phyloP scores from a whole-genome alignment of 2,888 invertebrate genomes.

The Marasmarcha lunaedactyla region DNA sequence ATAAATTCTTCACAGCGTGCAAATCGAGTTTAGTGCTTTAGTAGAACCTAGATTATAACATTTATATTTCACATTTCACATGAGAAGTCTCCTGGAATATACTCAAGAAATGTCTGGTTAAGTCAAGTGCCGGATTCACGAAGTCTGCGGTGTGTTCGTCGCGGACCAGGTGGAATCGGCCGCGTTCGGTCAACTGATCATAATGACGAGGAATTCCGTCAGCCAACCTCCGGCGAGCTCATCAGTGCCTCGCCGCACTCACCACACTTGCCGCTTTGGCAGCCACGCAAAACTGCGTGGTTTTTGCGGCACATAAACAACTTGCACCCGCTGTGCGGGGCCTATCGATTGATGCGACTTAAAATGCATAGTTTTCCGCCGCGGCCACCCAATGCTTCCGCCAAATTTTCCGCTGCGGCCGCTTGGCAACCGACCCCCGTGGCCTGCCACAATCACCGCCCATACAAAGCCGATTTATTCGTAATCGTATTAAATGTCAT shows the following conservation, averaged over 20 bases:
- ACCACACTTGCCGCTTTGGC: conserved; percentile 39
- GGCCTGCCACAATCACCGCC: conserved; percentile 34
- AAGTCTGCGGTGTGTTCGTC: conserved; percentile 45
- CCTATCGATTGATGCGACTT: conserved; percentile 62
- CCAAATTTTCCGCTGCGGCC: conserved; percentile 56
- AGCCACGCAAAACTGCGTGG: conserved; percentile 56
- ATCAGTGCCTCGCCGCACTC: conserved; percentile 46
- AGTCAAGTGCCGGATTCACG: conserved; percentile 41
- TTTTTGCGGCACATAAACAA: conserved; percentile 65
- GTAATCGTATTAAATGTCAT: conserved; percentile 10
- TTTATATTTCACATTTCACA: too few species aligned
- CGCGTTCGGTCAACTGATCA: conserved; percentile 50
- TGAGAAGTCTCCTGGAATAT: too few species aligned
- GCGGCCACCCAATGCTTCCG: conserved; percentile 52
- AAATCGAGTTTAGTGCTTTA: too few species aligned
- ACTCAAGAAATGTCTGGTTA: conserved; percentile 4
- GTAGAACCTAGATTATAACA: too few species aligned
- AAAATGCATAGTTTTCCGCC: conserved; percentile 58
- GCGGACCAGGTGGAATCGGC: conserved; percentile 49
- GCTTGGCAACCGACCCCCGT: conserved; percentile 50
- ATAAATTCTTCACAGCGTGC: too few species aligned
- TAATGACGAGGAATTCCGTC: conserved; percentile 51
- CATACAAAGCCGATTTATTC: too few species aligned
- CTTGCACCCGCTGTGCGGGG: conserved; percentile 52
- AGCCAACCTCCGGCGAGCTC: conserved; percentile 42